Base-by-base conservation (phyloP, 2,888 invertebrate genomes). In the Amblyjoppa fuscipennis region DNA sequence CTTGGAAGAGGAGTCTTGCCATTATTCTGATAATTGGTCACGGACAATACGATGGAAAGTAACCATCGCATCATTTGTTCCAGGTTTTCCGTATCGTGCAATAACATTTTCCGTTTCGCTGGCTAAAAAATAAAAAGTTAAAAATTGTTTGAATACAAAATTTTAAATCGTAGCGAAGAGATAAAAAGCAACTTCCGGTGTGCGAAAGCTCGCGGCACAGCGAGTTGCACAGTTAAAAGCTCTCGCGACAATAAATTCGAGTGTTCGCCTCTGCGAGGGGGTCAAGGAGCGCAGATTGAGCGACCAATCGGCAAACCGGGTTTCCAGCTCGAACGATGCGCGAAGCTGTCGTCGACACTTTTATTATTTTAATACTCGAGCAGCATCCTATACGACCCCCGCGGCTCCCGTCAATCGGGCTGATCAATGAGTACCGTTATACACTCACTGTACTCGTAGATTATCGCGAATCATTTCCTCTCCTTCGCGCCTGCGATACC, bases 361-460 rank as follows among this genome's bases (percentile, higher is more conserved):
- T 75, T 68, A 53, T 45, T 59, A 41, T 71, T 68, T 84, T 64
- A 25, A n/a, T 53, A 31, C n/a, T 41, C 41, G 49, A 25, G 59
- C 41, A 0, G 20, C 31, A 51, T 71, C 20, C 38, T 68, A 68
- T 7, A 38, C 53, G 53, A 53, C 41, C 38, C 66, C 28, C 25
- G 16, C 49, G 53, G 38, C 51, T 20, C 64, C 31, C 16, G 13
- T 5, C 20, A 59, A 41, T 7, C 31, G 34, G 61, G 41, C 71
- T 79, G 80, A 85, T 85, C 82, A 85, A 85, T 85, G 85, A 82
- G 51, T 68, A 69, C 69, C 84, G 84, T 85, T 82, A 85, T 79
- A 64, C 31, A 64, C 31, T 56, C 73, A 31, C 28, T 68, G 69
- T n/a, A 41, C 75, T 56, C 66, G 49, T 66, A 66, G 75, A 80